Percentiles rank a stretch among this genome's conserved stretches.
Conservation (phyloP, 1,140 invertebrate species). For the Halyomorpha halys region DNA sequence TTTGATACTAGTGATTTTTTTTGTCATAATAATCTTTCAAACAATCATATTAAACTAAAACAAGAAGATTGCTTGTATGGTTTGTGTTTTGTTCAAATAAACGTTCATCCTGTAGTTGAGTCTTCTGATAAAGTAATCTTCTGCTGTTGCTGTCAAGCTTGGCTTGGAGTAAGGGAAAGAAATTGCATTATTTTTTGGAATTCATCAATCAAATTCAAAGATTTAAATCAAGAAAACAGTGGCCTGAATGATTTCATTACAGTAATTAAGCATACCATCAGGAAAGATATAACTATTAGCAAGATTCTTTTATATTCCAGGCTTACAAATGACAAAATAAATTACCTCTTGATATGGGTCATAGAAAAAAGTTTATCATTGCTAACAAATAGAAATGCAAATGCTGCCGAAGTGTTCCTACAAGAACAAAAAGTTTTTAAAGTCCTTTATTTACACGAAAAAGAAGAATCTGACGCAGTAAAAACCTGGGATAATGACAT, state of each 20-base stretch:
- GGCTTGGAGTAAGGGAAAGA: constrained; percentile 2
- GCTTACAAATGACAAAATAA: not conserved
- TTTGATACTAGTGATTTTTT: constrained; percentile 15
- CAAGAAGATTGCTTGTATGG: constrained; percentile 15
- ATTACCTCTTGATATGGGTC: constrained; percentile 16
- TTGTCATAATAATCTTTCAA: constrained; percentile 9
- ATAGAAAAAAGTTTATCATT: constrained; percentile 13
- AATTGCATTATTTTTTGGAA: constrained; percentile 4
- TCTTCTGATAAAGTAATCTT: not conserved
- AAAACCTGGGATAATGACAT: constrained; percentile 2
- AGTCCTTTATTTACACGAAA: constrained; percentile 7
- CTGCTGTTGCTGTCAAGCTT: not conserved
- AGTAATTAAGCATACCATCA: not conserved
- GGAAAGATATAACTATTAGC: not conserved
- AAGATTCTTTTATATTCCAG: constrained; percentile 8
- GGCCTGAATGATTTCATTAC: constrained; percentile 2
- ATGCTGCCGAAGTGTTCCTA: not conserved
- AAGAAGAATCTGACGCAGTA: not conserved
- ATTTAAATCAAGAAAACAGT: not conserved
- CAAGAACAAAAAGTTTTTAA: constrained; percentile 7
- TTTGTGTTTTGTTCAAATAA: not conserved
- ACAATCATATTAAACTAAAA: not conserved
- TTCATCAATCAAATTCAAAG: constrained; percentile 6
- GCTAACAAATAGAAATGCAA: not conserved
- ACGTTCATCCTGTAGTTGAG: not conserved